Conservation (phyloP, 1,140 invertebrate species). For the Drosophila orena region DNA sequence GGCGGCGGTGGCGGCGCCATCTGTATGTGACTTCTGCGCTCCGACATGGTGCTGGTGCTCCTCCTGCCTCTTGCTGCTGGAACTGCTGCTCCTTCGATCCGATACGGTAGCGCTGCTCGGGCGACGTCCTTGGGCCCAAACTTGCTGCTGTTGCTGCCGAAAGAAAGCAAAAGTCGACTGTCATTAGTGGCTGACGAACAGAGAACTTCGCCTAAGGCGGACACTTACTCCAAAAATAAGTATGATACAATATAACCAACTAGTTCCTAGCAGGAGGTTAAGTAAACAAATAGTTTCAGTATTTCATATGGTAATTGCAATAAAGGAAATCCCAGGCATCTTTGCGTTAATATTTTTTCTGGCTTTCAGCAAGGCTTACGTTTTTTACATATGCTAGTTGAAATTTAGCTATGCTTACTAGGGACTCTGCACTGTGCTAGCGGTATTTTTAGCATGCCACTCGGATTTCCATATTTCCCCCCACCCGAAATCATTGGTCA, state of each 20-base stretch:
- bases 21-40: conserved; percentile 81
- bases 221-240: not conserved
- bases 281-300: too few species aligned
- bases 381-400: not conserved
- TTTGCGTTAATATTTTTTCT: not conserved
- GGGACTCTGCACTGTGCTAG: conserved; percentile 2
- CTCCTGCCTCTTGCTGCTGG: conserved; percentile 14
- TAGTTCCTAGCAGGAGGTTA: not conserved
- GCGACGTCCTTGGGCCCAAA: conserved; percentile 51
- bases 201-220: not conserved
- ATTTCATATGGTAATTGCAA: too few species aligned
- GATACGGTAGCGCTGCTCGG: conserved; percentile 34
- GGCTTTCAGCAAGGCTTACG: not conserved
- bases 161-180: conserved; percentile 45
- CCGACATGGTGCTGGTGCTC: conserved; percentile 66
- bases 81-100: conserved; percentile 29
- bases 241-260: not conserved
- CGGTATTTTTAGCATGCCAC: conserved; percentile 39
- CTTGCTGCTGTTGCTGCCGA: conserved; percentile 29
- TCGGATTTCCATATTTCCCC: conserved; percentile 49
- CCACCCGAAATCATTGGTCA: conserved; percentile 2
- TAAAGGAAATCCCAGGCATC: too few species aligned
- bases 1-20: conserved; percentile 84
- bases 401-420: too few species aligned
- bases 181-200: conserved; percentile 28